Percentiles rank a stretch among this genome's conserved stretches.
Evolutionary conservation across 2,113 vertebrate species (phyloP).

Genomic region (Oenanthe oenanthe): DNA sequence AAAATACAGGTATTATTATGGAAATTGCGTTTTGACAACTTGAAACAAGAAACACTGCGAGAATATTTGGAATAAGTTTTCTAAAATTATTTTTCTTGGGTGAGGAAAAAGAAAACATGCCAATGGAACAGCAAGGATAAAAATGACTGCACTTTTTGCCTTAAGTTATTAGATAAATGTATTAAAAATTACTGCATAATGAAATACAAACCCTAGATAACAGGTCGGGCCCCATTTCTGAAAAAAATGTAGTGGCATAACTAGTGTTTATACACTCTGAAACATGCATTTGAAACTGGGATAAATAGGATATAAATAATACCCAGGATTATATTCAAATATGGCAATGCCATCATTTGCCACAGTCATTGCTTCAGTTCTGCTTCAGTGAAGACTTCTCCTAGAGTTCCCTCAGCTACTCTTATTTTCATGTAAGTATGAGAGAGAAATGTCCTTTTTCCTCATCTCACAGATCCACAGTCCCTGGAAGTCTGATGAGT

Average conservation of each 20-base stretch:
- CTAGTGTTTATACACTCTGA: background rate
- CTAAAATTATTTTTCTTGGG: conserved; percentile 9
- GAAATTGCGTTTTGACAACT: conserved; percentile 34
- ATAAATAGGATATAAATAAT: background rate
- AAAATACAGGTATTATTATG: conserved; percentile 14
- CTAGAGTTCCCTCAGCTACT: background rate
- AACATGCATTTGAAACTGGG: background rate
- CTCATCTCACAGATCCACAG: background rate
- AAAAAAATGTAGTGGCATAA: background rate
- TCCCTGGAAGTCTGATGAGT: background rate
- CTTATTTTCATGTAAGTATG: background rate
- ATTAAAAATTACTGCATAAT: background rate
- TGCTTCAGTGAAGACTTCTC: background rate
- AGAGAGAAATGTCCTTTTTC: background rate
- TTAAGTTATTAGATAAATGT: background rate
- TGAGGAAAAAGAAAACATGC: background rate
- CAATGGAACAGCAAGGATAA: background rate
- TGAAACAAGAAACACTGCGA: background rate
- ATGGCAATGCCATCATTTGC: background rate
- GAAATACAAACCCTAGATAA: background rate
- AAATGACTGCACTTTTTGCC: background rate
- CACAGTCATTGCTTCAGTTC: background rate
- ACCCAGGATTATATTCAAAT: background rate
- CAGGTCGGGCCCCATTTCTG: background rate
- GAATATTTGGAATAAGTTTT: background rate